Evolutionary conservation across 1,140 invertebrate species (phyloP).

Genomic region (Hycleus cichorii): DNA sequence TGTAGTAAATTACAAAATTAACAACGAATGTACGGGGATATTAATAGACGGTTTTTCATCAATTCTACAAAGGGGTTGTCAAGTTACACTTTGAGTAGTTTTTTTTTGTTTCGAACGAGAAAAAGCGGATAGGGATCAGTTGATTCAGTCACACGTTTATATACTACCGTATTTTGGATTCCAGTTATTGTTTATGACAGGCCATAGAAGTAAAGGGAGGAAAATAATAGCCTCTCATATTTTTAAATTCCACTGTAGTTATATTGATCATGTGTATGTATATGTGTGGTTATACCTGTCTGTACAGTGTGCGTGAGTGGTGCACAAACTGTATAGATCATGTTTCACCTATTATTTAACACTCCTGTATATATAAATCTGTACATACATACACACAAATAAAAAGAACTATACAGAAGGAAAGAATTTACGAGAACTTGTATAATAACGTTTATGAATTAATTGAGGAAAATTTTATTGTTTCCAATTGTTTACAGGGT

Average conservation of each 20-base stretch:
- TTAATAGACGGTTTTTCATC: background rate
- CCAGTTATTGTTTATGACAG: constrained; percentile 24
- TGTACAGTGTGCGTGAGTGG: constrained; percentile 13
- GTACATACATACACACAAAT: too few relatives aligned
- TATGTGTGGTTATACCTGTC: too few relatives aligned
- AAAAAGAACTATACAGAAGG: too few relatives aligned
- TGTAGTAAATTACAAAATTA: background rate
- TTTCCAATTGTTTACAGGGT: too few relatives aligned
- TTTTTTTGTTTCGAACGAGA: background rate
- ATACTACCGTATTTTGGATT: constrained; percentile 13
- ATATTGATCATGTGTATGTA: constrained; percentile 18
- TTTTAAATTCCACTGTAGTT: constrained; percentile 24
- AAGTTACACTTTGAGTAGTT: constrained; percentile 3
- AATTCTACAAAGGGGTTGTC: background rate
- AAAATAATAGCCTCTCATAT: constrained; percentile 24
- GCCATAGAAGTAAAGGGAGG: constrained; percentile 16
- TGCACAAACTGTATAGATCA: constrained; percentile 18
- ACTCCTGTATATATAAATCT: constrained; percentile 8
- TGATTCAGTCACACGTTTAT: constrained; percentile 6
- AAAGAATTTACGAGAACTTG: background rate
- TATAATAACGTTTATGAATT: constrained; percentile 8
- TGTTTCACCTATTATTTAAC: constrained; percentile 19
- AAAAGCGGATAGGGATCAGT: background rate
- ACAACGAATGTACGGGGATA: background rate
- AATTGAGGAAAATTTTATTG: constrained; percentile 3